Base-by-base conservation (phyloP, 2,113 vertebrate species). In the Psittacula cyanocephala region DNA sequence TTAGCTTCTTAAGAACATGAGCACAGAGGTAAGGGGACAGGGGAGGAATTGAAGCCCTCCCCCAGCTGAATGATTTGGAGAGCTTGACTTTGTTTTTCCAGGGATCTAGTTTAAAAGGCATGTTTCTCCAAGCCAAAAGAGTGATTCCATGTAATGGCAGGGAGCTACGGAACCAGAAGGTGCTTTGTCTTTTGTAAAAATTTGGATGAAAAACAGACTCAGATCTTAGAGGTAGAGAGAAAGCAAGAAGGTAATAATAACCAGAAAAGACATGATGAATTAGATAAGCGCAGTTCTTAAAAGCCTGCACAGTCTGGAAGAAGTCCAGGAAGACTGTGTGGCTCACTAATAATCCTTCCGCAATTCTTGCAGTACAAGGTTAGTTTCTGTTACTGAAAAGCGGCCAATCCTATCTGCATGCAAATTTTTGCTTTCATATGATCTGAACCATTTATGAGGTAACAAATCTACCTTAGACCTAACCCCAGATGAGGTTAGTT, bases 301-400 rank as follows among this genome's bases (percentile, higher is more conserved):
- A 91, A 94, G 41, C 10, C 62, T 85, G 67, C 44, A 89, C 20
- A 69, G 39, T 47, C 68, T 92, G 64, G 50, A 82, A 80, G 53
- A 52, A 86, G 59, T 35, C 86, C 76, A 70, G 49, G 47, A 91
- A 69, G 69, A 63, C 22, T 50, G 39, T 57, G 41, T 17, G 39
- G 64, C 44, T 86, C 75, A 16, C 75, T 70, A 77, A 91, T 23
- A 91, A 82, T 44, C 41, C 13, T 55, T 60, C 57, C 81, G 33
- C n/a, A 75, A 53, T n/a, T n/a, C n/a, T n/a, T n/a, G n/a, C 59
- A 70, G 44, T 9, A 33, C 24, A 59, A 80, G 33, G 55, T 83
- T 70, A 39, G 87, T 37, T 78, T 65, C 50, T 28, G 28, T 44
- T 77, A 69, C 70, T 47, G 59, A 86, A 88, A 86, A 88, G 53